Conservation (phyloP, 2,113 vertebrate genomes). For the Gadus chalcogrammus region DNA sequence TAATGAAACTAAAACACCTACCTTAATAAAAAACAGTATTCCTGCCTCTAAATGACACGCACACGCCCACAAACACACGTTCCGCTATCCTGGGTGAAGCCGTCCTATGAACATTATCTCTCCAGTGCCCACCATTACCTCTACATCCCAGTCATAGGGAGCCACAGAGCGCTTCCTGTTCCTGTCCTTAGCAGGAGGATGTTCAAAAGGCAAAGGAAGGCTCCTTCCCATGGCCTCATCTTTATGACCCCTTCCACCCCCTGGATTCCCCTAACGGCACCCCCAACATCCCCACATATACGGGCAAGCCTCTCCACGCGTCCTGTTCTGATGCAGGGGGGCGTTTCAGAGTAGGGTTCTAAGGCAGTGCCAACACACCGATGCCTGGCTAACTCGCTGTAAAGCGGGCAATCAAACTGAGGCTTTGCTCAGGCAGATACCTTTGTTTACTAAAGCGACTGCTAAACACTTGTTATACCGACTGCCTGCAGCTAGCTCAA, state of each 20-base stretch:
- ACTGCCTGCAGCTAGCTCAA: conserved; percentile 6
- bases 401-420: conserved; percentile 13
- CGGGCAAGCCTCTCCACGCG: conserved; percentile 30
- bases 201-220: conserved; percentile 8
- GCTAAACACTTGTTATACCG: too few species aligned
- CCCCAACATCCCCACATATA: too few species aligned
- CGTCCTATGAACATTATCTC: conserved; percentile 31
- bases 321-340: conserved; percentile 29
- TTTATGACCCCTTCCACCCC: conserved; percentile 24
- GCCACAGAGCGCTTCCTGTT: neutral
- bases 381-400: conserved; percentile 6
- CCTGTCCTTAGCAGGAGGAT: conserved; percentile 16
- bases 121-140: conserved; percentile 14
- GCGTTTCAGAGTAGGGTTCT: conserved; percentile 22
- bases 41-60: too few species aligned
- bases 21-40: too few species aligned
- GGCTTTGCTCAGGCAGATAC: neutral
- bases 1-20: too few species aligned
- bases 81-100: too few species aligned
- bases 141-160: neutral
- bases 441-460: neutral
- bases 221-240: conserved; percentile 41
- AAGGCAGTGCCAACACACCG: conserved; percentile 37
- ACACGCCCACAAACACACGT: too few species aligned
- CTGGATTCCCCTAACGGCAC: too few species aligned